Evolutionary conservation across 2,113 vertebrate species (phyloP), one percentile per base, ranked within the genome.

Genomic region (Mus pahari): DNA sequence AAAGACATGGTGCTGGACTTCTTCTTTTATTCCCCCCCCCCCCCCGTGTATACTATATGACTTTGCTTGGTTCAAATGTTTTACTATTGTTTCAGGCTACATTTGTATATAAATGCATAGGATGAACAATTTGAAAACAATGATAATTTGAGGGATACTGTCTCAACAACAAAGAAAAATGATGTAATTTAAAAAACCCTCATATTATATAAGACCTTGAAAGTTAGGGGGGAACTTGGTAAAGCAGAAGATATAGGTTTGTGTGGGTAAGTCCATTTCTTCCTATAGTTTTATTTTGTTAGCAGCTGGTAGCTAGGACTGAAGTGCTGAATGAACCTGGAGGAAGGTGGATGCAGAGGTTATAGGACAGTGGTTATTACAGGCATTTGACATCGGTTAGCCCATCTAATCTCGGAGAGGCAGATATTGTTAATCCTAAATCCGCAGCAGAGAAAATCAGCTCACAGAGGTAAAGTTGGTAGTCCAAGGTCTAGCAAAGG

Each of bases 371-470:
- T n/a, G 8, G 74, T 77, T 74, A 73, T 62, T 95, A 42, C 3
- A n/a, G 62, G 87, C 71, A 45, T 20, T 17, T 82, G 84, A 77
- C 36, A 42, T 20, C 36, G 16, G 64, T n/a, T 17, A 45, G 84
- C 3, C 33, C 13, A 11, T 48, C 58, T 75, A 86, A 92, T 94
- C 92, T 50, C 64, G 33, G 28, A 12, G 73, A 83, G 68, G 64
- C 6, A 88, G 91, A 70, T 4, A 28, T 0, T 11, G 9, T 4
- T 60, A 89, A 91, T 94, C 90, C 95, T 55, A 71, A 92, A 83
- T 83, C 91, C 79, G 71, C 53, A 28, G 45, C 14, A n/a, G 86
- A 83, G 94, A 82, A 91, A 86, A 94, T 78, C 39, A n/a, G 89
- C 82, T 71, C 24, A 36, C 48, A 87, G 79, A 88, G 58, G 64